Evolutionary conservation across 2,888 invertebrate species (phyloP).

Genomic region (Mesorhabditis sp.): DNA sequence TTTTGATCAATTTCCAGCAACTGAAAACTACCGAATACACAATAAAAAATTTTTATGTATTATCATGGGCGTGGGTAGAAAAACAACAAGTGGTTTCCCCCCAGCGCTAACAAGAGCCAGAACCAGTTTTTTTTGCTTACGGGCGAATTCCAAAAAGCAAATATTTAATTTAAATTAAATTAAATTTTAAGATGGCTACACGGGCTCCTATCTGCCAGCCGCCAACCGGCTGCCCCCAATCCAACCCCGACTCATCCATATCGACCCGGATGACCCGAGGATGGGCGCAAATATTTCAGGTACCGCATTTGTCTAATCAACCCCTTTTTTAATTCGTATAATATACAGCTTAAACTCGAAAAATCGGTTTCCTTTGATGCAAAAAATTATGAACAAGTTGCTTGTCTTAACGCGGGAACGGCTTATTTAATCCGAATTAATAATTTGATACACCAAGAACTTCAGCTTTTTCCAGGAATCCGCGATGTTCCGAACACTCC

Average conservation of each 20-base stretch:
- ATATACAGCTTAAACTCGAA: not conserved
- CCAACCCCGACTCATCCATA: not conserved
- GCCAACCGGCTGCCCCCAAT: not conserved
- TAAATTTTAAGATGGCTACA: not conserved
- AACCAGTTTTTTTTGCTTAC: not conserved
- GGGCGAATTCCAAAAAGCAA: not conserved
- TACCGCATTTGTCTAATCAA: not conserved
- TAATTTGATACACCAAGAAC: no score
- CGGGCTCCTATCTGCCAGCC: not conserved
- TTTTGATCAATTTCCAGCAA: no score
- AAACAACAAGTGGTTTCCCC: not conserved
- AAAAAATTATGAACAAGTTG: no score
- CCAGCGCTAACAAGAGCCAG: not conserved
- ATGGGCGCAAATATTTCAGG: not conserved
- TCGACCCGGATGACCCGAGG: not conserved
- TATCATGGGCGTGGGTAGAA: not conserved
- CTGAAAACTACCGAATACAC: no score
- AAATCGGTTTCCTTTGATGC: not conserved
- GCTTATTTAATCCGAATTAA: no score
- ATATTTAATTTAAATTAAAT: not conserved
- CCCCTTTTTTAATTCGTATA: not conserved
- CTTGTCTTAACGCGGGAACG: no score
- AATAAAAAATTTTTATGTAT: no score
- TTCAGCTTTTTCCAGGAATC: not conserved
- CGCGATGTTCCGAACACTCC: not conserved